These are phyloP conservation scores for Muscicapa striata DNA, from an alignment of 2,797 vertebrate genomes.

Conservation along the genomic window DNA sequence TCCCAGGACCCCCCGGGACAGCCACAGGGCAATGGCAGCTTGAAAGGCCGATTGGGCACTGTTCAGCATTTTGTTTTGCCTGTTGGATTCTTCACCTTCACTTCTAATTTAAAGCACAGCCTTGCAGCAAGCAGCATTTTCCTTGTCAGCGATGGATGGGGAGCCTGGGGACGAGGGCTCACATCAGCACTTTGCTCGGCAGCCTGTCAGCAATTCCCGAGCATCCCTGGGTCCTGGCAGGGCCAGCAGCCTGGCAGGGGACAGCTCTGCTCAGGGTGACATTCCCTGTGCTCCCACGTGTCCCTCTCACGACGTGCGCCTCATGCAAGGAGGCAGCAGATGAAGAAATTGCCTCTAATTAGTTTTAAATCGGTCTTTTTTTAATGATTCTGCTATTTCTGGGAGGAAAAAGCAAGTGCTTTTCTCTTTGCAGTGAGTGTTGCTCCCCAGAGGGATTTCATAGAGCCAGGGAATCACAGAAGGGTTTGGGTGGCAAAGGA, in stretches of 20 bases:
- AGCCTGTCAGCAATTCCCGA: background rate
- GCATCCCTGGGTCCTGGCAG: rapidly evolving
- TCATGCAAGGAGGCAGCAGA: background rate
- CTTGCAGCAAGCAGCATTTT: background rate
- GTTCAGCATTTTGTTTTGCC: background rate
- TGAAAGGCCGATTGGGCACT: background rate
- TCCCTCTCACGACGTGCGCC: background rate
- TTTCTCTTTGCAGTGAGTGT: background rate
- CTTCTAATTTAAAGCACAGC: background rate
- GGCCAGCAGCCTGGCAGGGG: background rate
- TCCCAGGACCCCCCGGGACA: rapidly evolving
- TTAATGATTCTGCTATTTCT: background rate
- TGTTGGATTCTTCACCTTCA: background rate
- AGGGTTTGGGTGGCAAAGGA: background rate
- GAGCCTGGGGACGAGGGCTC: background rate
- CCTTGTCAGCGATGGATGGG: background rate
- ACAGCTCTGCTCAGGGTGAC: background rate
- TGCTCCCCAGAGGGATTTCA: background rate
- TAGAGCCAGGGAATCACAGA: background rate
- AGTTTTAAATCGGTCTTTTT: background rate
- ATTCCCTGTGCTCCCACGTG: background rate
- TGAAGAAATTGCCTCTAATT: background rate
- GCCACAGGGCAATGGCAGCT: rapidly evolving
- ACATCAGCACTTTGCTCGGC: background rate
- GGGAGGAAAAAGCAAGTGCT: background rate